A percentile compares a stretch with the other conserved stretches of the same genome.
Conservation (phyloP, 2,797 vertebrate species). For the Anas bahamensis region DNA sequence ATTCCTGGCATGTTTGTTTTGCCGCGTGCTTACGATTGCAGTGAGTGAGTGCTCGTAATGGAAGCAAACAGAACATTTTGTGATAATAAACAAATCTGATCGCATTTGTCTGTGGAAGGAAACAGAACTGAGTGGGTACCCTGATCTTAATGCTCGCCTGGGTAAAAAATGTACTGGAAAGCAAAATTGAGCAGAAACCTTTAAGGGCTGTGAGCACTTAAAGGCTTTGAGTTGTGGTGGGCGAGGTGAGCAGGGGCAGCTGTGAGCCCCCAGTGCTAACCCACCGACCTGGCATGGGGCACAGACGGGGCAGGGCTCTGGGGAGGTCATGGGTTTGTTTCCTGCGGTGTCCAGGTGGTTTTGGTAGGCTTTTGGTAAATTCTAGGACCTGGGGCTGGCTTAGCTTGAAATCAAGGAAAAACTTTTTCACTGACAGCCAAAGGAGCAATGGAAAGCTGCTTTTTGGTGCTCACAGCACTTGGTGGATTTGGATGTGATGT, state of each 20-base stretch:
- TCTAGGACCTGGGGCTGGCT: neutral
- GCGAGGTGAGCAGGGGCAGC: neutral
- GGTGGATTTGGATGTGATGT: neutral
- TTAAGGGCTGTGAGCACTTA: neutral
- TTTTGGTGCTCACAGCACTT: neutral
- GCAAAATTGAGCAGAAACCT: neutral
- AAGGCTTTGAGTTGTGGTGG: neutral
- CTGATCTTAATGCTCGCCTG: accelerated
- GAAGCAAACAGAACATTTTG: neutral
- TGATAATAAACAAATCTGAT: too few relatives aligned
- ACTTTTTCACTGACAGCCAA: neutral
- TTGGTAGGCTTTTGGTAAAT: neutral
- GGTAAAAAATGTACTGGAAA: neutral
- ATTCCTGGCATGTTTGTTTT: accelerated
- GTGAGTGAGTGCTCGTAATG: neutral
- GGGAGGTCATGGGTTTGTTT: neutral
- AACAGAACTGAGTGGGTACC: neutral
- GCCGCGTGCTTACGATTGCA: neutral
- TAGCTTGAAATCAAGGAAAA: neutral
- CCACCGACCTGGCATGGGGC: accelerated
- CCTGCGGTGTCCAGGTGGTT: neutral
- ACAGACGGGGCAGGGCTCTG: neutral
- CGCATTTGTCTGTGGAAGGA: neutral
- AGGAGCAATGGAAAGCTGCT: neutral
- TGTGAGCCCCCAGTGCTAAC: accelerated